Evolutionary conservation across 2,888 invertebrate genomes (phyloP), one percentile per base, ranked within the genome.

Genomic region (Scelioninae gen. 1): DNA sequence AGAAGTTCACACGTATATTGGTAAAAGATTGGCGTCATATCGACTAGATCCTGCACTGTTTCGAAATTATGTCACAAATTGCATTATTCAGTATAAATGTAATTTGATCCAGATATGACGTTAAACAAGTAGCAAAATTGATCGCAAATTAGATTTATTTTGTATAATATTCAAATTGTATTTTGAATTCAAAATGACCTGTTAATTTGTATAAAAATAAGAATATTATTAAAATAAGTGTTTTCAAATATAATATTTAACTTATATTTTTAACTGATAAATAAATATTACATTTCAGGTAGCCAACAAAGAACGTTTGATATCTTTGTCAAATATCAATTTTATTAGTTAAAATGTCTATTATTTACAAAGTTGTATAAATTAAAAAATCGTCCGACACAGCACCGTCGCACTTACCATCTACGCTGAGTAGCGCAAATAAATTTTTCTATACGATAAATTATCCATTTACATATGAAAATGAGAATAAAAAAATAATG

Each of bases 291-390:
- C n/a, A n/a, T n/a, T n/a, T n/a, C n/a, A n/a, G n/a, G n/a, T n/a
- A n/a, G n/a, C n/a, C n/a, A n/a, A n/a, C n/a, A n/a, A n/a, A n/a
- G n/a, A n/a, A n/a, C n/a, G n/a, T n/a, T n/a, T n/a, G n/a, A n/a
- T n/a, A n/a, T n/a, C n/a, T n/a, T n/a, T n/a, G n/a, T n/a, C n/a
- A n/a, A n/a, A n/a, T n/a, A n/a, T 88, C 85, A 85, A 85, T 88
- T 91, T 91, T 91, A 91, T 91, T 91, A 84, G 79, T 88, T 89
- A 88, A 90, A 89, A 89, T 85, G 16, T 88, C 90, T 91, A 90
- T 77, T 91, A 91, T 91, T 90, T 91, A 91, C 91, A 91, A 90
- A 79, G 86, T 87, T 87, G 83, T 90, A 91, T 91, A 91, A 90
- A 90, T 91, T 88, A 91, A 89, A 87, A 88, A 88, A 63, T 88